Conservation (phyloP, 2,888 invertebrate genomes). For the Oxystoma pomonae region DNA sequence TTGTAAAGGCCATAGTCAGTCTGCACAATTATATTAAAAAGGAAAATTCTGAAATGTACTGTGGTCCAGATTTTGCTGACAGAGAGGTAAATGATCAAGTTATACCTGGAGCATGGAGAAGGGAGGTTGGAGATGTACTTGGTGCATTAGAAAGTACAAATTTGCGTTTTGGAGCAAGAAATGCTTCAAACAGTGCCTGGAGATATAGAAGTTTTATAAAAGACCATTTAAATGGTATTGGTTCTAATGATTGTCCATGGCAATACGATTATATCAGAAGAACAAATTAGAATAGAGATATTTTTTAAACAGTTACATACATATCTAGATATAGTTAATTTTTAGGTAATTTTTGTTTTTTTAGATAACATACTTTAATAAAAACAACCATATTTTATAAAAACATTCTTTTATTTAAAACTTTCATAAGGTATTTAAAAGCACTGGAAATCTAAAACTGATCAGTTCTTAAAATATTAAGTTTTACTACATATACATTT, state of each 20-base stretch:
- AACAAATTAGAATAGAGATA: not conserved
- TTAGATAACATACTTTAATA: not conserved
- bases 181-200: not conserved
- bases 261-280: conserved; percentile 1
- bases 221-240: conserved; percentile 2
- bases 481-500: not conserved
- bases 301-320: too few species aligned
- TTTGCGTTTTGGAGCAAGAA: conserved; percentile 3
- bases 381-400: not conserved
- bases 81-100: not conserved
- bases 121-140: not conserved
- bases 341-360: too few species aligned
- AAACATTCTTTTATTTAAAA: not conserved
- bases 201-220: not conserved
- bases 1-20: conserved; percentile 1
- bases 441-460: not conserved
- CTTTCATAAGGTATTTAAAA: not conserved
- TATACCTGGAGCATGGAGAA: conserved; percentile 5
- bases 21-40: conserved; percentile 4
- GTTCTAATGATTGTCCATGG: not conserved
- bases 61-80: not conserved
- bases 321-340: too few species aligned
- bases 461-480: not conserved
- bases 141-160: not conserved
- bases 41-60: not conserved